Base-by-base conservation (phyloP, 2,888 invertebrate species). In the Heliothis peltigera region DNA sequence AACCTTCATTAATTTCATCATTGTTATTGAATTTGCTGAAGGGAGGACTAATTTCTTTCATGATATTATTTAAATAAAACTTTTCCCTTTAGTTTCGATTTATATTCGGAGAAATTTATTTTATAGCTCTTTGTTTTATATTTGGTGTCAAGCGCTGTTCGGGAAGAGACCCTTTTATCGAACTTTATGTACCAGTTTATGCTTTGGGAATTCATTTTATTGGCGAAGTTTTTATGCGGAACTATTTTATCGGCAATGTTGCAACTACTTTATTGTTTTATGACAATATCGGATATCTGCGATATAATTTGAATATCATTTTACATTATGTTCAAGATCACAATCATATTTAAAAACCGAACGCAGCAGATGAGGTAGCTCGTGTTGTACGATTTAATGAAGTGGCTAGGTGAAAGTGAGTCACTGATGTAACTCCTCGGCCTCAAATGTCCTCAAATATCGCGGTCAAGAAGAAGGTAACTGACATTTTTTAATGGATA, bases 321-420 rank as follows among this genome's bases (percentile, higher is more conserved):
- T n/a, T n/a, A n/a, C n/a, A n/a, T n/a, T n/a, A n/a, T n/a, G n/a
- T n/a, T n/a, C n/a, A n/a, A n/a, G n/a, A n/a, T n/a, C n/a, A n/a
- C n/a, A n/a, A n/a, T n/a, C n/a, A n/a, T n/a, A n/a, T n/a, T 39
- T 39, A n/a, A n/a, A n/a, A 32, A 39, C n/a, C n/a, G 39, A 39
- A 39, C 6, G 17, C 19, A 39, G 19, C 22, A 32, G 22, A 49
- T 39, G n/a, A n/a, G n/a, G n/a, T 17, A 35, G 10, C 42, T 59
- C 12, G 22, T 25, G 19, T 25, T 25, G 6, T 59, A 62, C 61
- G 42, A 47, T 57, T 62, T 60, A 72, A 57, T 76, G 44, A 47
- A 51, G 43, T 53, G 47, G 48, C 12, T n/a, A 15, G n/a, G 75
- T 60, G 68, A 77, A 77, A 75, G 77, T 62, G 7, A 67, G 58